These are phyloP conservation scores for Bedellia somnulentella DNA, from an alignment of 2,888 invertebrate species.

Conservation along the genomic window DNA sequence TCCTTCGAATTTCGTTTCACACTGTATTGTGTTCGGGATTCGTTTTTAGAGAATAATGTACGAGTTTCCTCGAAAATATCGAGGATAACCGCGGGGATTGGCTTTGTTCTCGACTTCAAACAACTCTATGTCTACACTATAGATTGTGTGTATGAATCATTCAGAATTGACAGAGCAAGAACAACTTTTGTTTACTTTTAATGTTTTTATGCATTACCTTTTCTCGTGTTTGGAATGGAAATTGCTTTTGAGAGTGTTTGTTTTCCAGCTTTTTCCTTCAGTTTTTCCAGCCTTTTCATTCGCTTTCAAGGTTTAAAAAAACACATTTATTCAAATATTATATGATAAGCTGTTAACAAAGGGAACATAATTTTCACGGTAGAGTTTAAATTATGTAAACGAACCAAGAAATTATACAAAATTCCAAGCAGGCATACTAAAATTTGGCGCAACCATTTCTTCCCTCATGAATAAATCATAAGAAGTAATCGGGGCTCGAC, in stretches of 20 bases:
- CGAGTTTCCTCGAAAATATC: conserved; percentile 50
- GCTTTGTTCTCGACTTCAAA: conserved; percentile 58
- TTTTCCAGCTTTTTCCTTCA: too few relatives aligned
- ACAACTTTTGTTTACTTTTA: too few relatives aligned
- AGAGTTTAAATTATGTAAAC: too few relatives aligned
- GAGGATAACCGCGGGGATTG: conserved; percentile 56
- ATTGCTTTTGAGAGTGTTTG: too few relatives aligned
- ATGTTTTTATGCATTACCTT: too few relatives aligned
- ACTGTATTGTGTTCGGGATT: conserved; percentile 57
- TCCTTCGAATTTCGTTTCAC: conserved; percentile 60
- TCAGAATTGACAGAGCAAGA: conserved; percentile 18
- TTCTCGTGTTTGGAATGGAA: too few relatives aligned
- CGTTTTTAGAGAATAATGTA: conserved; percentile 59
- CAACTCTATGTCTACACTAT: conserved; percentile 49
- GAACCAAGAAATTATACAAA: too few relatives aligned
- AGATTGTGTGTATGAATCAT: conserved; percentile 44
- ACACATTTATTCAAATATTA: too few relatives aligned
- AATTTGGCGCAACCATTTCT: conserved; percentile 38
- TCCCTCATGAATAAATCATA: conserved; percentile 59
- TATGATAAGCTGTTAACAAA: too few relatives aligned
- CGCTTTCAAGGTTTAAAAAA: too few relatives aligned
- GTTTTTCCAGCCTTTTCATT: too few relatives aligned
- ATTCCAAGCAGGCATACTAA: conserved; percentile 11
- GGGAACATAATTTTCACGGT: too few relatives aligned
- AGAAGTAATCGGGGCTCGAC: conserved; percentile 47